phyloP scores from a whole-genome alignment of 2,888 invertebrate genomes.

The Lithophane socia region DNA sequence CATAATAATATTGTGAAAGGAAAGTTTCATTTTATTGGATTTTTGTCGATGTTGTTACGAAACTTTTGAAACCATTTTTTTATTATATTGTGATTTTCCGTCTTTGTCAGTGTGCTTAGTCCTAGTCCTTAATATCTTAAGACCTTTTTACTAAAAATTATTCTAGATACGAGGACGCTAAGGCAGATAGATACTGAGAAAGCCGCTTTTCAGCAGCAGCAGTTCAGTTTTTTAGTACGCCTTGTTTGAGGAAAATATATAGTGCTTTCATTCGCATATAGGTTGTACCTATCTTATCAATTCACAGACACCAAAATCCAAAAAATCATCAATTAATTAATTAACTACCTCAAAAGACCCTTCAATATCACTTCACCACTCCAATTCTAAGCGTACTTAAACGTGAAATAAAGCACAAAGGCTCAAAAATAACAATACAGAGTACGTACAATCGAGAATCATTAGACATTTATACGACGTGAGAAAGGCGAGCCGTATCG shows the following conservation, averaged over 20 bases:
- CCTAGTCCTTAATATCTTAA: too few relatives aligned
- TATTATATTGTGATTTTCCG: too few relatives aligned
- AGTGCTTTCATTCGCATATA: not conserved
- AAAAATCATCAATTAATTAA: slow-evolving; percentile 42
- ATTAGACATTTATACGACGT: slow-evolving; percentile 79
- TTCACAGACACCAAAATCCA: not conserved
- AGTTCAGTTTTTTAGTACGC: not conserved
- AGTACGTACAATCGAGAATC: slow-evolving; percentile 71
- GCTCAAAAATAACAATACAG: slow-evolving; percentile 74
- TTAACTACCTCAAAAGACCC: slow-evolving; percentile 24
- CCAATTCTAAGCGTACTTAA: slow-evolving; percentile 45
- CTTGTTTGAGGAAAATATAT: not conserved
- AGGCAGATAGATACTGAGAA: not conserved
- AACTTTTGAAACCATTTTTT: not conserved
- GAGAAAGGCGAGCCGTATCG: slow-evolving; percentile 82
- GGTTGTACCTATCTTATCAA: not conserved
- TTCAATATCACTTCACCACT: slow-evolving; percentile 37
- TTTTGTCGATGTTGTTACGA: not conserved
- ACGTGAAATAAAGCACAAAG: slow-evolving; percentile 65
- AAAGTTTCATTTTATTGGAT: slow-evolving; percentile 21
- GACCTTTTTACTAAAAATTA: too few relatives aligned
- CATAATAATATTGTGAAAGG: slow-evolving; percentile 28
- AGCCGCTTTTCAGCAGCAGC: not conserved
- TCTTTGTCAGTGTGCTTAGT: too few relatives aligned
- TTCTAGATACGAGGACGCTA: not conserved